phyloP scores from a whole-genome alignment of 2,888 invertebrate species.

The Biston stratarius region DNA sequence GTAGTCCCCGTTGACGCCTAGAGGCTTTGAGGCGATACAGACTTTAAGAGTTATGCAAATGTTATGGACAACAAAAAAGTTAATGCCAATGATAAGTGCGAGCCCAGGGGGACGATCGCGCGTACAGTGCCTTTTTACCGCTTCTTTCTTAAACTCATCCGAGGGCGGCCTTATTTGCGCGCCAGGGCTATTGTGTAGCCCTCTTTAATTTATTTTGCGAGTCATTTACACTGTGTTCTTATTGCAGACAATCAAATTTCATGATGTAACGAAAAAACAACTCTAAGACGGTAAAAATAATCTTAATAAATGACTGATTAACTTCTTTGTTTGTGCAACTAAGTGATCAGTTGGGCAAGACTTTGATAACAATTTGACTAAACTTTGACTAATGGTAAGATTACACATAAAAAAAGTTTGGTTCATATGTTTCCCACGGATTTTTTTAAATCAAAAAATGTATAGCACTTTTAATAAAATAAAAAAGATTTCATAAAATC shows the following conservation, averaged over 20 bases:
- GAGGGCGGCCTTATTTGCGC: slow-evolving; percentile 59
- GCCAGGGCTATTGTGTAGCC: slow-evolving; percentile 62
- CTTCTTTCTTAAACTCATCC: slow-evolving; percentile 60
- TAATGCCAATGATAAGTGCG: slow-evolving; percentile 85
- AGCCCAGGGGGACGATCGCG: slow-evolving; percentile 75
- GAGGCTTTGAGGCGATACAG: slow-evolving; percentile 74
- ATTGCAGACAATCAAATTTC: slow-evolving; percentile 56
- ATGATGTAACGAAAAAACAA: slow-evolving; percentile 52
- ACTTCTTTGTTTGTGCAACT: too few species aligned
- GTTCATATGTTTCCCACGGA: too few species aligned
- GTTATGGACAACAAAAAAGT: slow-evolving; percentile 86
- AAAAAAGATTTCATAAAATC: slow-evolving; percentile 41
- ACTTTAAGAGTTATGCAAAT: slow-evolving; percentile 85
- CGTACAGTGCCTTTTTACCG: slow-evolving; percentile 58
- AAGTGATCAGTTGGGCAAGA: too few species aligned
- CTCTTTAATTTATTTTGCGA: slow-evolving; percentile 69
- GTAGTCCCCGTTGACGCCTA: slow-evolving; percentile 75
- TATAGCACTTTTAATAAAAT: slow-evolving; percentile 1
- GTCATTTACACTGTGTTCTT: slow-evolving; percentile 55
- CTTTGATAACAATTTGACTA: too few species aligned
- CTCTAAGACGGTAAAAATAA: slow-evolving; percentile 30
- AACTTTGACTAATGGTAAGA: too few species aligned
- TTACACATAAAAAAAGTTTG: too few species aligned
- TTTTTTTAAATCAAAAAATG: too few species aligned
- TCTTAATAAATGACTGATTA: slow-evolving; percentile 1